Evolutionary conservation across 2,113 vertebrate species (phyloP).

Genomic region (Peromyscus californicus): DNA sequence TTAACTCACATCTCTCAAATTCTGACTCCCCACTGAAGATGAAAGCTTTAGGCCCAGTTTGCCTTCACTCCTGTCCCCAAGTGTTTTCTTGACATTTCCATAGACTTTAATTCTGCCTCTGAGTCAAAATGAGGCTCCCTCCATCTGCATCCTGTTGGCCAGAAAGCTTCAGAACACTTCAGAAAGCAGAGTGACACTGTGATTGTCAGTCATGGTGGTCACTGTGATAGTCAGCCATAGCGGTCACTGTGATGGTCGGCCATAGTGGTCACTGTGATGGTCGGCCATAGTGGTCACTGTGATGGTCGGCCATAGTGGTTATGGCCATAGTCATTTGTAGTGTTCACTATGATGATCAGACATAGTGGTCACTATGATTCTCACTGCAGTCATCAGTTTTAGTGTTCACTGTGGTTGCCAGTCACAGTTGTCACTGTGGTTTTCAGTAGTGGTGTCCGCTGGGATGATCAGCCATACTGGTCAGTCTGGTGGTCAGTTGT

Average conservation of each 20-base stretch:
- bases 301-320: too few relatives aligned
- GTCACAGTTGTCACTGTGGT: neutral
- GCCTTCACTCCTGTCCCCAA: neutral
- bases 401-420: neutral
- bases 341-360: neutral
- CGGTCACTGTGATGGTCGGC: too few relatives aligned
- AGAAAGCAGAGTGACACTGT: neutral
- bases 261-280: neutral
- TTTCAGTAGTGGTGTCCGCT: neutral
- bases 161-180: neutral
- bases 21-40: neutral
- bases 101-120: neutral
- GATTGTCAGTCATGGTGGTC: neutral
- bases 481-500: neutral
- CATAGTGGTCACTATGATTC: too few relatives aligned
- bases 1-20: neutral
- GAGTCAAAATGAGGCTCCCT: too few relatives aligned
- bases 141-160: fast-evolving
- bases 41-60: neutral
- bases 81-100: neutral
- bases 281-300: neutral
- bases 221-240: neutral
- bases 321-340: too few relatives aligned
- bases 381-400: neutral
- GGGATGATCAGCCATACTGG: neutral